A percentile compares a stretch with the other conserved stretches of the same genome.
phyloP scores from a whole-genome alignment of 2,113 vertebrate genomes.

The Misgurnus anguillicaudatus region DNA sequence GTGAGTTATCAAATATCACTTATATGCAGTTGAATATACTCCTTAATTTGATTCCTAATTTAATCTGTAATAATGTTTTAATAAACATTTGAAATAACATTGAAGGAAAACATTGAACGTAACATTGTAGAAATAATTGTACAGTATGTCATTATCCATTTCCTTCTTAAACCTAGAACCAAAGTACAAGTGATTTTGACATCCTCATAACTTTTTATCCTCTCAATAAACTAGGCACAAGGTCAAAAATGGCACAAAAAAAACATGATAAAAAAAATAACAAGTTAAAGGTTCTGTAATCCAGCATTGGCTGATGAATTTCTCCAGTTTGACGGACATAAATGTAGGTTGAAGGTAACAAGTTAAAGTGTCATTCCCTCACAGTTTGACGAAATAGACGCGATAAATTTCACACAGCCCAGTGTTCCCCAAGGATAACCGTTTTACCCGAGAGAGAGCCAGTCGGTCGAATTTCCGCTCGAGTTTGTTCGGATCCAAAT shows the following conservation, averaged over 20 bases:
- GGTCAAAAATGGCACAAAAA: background rate
- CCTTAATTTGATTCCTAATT: too few species aligned
- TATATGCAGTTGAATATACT: too few species aligned
- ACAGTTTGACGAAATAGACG: background rate
- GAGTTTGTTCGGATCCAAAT: constrained; percentile 33
- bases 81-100: too few species aligned
- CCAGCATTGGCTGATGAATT: constrained; percentile 6
- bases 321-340: background rate
- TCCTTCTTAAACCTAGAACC: too few species aligned
- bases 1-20: too few species aligned
- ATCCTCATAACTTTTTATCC: background rate
- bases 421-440: constrained; percentile 25
- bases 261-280: too few species aligned
- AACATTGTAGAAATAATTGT: too few species aligned
- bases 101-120: too few species aligned
- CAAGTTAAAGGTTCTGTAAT: background rate
- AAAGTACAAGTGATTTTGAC: background rate
- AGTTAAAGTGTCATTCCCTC: constrained; percentile 2
- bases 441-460: constrained; percentile 10
- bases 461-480: constrained; percentile 15
- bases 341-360: constrained; percentile 1
- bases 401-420: constrained; percentile 14
- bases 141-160: too few species aligned
- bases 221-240: background rate
- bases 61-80: too few species aligned